Evolutionary conservation across 2,888 invertebrate species (phyloP).

Genomic region (Temnothorax unifasciatus): DNA sequence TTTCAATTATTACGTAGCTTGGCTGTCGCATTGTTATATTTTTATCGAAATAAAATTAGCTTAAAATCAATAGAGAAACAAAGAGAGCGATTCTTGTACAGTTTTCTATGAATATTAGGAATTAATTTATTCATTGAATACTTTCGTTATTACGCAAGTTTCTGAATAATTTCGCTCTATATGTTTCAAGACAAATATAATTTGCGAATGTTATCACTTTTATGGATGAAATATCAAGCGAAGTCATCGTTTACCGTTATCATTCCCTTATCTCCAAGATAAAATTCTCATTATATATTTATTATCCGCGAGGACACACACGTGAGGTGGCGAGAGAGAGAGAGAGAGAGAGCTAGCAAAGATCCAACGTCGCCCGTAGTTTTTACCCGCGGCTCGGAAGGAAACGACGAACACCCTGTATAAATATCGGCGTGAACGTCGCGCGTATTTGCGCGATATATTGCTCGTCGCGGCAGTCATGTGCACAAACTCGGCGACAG

Average conservation of each 20-base stretch:
- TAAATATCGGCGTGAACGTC: slow-evolving; percentile 44
- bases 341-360: background rate
- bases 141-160: background rate
- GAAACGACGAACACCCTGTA: slow-evolving; percentile 45
- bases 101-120: background rate
- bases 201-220: slow-evolving; percentile 4
- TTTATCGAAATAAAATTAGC: background rate
- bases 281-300: slow-evolving; percentile 15
- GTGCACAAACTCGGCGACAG: slow-evolving; percentile 62
- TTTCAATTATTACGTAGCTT: slow-evolving; percentile 3
- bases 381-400: slow-evolving; percentile 10
- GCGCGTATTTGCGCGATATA: slow-evolving; percentile 52
- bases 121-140: background rate
- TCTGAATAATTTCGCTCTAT: background rate
- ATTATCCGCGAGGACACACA: background rate
- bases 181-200: slow-evolving; percentile 1
- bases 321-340: background rate
- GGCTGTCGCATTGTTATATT: slow-evolving; percentile 3
- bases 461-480: slow-evolving; percentile 56
- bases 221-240: background rate
- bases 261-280: slow-evolving; percentile 21
- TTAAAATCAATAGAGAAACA: slow-evolving; percentile 14
- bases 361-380: background rate
- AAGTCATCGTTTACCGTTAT: slow-evolving; percentile 2
- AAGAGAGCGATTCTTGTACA: background rate